These are phyloP conservation scores for Chaetodon auriga DNA, from an alignment of 2,113 vertebrate species.

Conservation along the genomic window DNA sequence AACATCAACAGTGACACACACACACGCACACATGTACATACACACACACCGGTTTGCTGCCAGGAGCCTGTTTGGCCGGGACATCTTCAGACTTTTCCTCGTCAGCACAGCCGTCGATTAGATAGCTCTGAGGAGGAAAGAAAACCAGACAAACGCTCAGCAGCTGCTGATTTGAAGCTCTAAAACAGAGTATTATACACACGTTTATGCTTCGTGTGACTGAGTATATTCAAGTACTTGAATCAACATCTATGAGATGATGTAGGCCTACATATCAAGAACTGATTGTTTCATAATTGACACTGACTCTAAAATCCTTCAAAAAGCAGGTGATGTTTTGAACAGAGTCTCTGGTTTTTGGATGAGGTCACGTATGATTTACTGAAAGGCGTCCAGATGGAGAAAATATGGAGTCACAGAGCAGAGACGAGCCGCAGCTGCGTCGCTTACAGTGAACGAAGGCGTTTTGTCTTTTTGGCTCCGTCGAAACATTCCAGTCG, in stretches of 20 bases:
- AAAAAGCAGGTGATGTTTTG: too few species aligned
- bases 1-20: not conserved
- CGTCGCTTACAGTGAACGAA: conserved; percentile 60
- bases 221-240: too few species aligned
- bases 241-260: too few species aligned
- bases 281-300: too few species aligned
- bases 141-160: not conserved
- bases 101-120: not conserved
- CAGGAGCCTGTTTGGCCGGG: conserved; percentile 43
- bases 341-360: too few species aligned
- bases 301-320: too few species aligned
- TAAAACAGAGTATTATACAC: too few species aligned
- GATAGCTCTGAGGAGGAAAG: conserved; percentile 59
- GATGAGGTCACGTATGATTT: not conserved
- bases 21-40: conserved; percentile 14
- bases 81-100: conserved; percentile 8
- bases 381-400: not conserved
- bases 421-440: not conserved
- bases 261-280: too few species aligned
- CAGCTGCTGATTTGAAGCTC: not conserved
- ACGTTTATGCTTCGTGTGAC: too few species aligned
- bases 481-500: conserved; percentile 48
- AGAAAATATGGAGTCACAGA: not conserved
- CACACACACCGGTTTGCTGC: conserved; percentile 62
- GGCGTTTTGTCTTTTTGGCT: conserved; percentile 60